Percentiles rank a stretch among this genome's conserved stretches.
phyloP scores from a whole-genome alignment of 2,888 invertebrate genomes.

The Diarsia mendica region DNA sequence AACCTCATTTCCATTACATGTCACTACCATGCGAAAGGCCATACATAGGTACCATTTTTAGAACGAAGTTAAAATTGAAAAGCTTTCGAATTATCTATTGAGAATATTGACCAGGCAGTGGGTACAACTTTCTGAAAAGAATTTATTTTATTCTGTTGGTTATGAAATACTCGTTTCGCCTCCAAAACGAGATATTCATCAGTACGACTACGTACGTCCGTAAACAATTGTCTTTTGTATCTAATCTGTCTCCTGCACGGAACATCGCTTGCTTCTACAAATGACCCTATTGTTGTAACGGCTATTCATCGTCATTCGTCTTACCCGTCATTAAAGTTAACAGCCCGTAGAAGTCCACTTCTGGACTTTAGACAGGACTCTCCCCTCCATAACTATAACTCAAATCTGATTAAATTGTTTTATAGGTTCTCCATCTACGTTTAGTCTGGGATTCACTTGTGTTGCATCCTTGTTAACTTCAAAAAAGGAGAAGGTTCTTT shows the following conservation, averaged over 20 bases:
- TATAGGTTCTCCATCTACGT: slow-evolving; percentile 22
- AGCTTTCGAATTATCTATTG: slow-evolving; percentile 16
- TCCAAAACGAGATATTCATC: slow-evolving; percentile 7
- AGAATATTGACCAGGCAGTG: background rate
- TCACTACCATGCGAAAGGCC: slow-evolving; percentile 9
- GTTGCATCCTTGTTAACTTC: background rate
- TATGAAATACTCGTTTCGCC: background rate
- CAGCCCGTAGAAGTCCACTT: slow-evolving; percentile 32
- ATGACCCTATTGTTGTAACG: slow-evolving; percentile 41
- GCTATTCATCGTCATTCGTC: slow-evolving; percentile 49
- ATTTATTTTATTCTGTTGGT: background rate
- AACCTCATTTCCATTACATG: slow-evolving; percentile 16
- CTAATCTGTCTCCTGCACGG: slow-evolving; percentile 15
- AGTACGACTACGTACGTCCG: background rate
- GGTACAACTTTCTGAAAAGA: background rate
- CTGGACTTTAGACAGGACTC: slow-evolving; percentile 42
- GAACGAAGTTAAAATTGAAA: slow-evolving; percentile 10
- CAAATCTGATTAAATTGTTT: slow-evolving; percentile 31
- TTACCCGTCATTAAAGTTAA: slow-evolving; percentile 47
- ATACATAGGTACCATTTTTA: too few relatives aligned
- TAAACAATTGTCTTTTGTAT: slow-evolving; percentile 32
- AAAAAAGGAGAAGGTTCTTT: too few relatives aligned
- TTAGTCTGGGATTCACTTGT: background rate
- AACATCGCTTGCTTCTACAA: slow-evolving; percentile 17
- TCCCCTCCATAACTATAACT: slow-evolving; percentile 36